Conservation (phyloP, 2,888 invertebrate genomes). For the Synergus japonicus region DNA sequence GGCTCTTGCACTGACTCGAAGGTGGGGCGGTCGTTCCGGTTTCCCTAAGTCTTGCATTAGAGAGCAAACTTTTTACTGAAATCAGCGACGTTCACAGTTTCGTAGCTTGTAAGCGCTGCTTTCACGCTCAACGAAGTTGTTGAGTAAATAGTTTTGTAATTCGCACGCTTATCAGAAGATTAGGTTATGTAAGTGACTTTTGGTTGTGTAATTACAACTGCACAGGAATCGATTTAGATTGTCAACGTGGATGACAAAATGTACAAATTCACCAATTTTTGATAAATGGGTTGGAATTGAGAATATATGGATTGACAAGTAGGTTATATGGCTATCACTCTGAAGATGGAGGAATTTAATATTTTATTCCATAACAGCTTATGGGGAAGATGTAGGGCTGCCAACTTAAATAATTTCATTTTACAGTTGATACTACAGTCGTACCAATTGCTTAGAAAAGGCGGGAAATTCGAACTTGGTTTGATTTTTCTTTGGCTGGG, state of each 20-base stretch:
- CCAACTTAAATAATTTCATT: no score
- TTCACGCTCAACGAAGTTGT: slow-evolving; percentile 48
- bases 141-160: slow-evolving; percentile 49
- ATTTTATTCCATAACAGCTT: no score
- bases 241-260: background rate
- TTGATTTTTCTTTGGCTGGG: no score
- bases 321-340: no score
- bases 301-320: no score
- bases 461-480: no score
- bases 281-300: background rate
- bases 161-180: slow-evolving; percentile 42
- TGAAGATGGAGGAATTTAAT: no score
- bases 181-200: slow-evolving; percentile 18
- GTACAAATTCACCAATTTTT: background rate
- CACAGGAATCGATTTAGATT: background rate
- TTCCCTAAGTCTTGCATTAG: slow-evolving; percentile 59
- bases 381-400: no score
- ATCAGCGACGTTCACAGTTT: slow-evolving; percentile 49
- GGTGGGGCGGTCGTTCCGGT: slow-evolving; percentile 52
- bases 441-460: no score
- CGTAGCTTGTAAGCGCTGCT: slow-evolving; percentile 45
- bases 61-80: slow-evolving; percentile 58
- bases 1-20: background rate
- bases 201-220: background rate
- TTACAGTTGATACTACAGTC: no score